These are phyloP conservation scores for Noctua janthina DNA, from an alignment of 2,888 invertebrate species.

Conservation along the genomic window DNA sequence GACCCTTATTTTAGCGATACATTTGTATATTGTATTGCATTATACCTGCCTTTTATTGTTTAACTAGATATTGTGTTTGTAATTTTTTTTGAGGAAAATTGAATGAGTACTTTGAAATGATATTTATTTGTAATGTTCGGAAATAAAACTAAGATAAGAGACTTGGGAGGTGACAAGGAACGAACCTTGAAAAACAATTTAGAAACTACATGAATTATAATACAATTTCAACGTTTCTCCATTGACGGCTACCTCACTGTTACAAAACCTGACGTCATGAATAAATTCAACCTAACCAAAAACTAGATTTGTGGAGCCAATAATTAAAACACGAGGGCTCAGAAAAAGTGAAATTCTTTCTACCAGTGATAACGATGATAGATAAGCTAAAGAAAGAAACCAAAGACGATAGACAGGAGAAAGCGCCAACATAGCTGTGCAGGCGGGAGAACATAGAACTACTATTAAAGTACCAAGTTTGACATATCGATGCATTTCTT, in stretches of 20 bases:
- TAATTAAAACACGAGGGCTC: background rate
- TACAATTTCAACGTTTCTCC: background rate
- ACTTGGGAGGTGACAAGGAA: background rate
- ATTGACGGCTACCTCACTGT: background rate
- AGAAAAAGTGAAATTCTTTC: background rate
- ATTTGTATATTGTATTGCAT: slow-evolving; percentile 75
- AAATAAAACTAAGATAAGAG: background rate
- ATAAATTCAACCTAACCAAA: background rate
- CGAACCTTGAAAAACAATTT: background rate
- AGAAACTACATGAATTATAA: background rate
- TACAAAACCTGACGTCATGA: background rate
- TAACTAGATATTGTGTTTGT: slow-evolving; percentile 37
- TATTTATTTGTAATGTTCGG: background rate
- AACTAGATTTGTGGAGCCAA: background rate
- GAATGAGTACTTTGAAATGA: too few relatives aligned
- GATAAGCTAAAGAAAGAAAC: background rate
- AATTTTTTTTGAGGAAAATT: slow-evolving; percentile 2
- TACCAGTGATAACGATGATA: background rate
- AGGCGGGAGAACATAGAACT: background rate
- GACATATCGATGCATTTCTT: too few relatives aligned
- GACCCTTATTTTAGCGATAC: slow-evolving; percentile 80
- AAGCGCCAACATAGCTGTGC: background rate
- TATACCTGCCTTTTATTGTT: slow-evolving; percentile 63
- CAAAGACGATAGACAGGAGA: background rate
- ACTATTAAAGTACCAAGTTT: too few relatives aligned